Conservation (phyloP, 2,797 vertebrate species). For the Myotis findleyi region DNA sequence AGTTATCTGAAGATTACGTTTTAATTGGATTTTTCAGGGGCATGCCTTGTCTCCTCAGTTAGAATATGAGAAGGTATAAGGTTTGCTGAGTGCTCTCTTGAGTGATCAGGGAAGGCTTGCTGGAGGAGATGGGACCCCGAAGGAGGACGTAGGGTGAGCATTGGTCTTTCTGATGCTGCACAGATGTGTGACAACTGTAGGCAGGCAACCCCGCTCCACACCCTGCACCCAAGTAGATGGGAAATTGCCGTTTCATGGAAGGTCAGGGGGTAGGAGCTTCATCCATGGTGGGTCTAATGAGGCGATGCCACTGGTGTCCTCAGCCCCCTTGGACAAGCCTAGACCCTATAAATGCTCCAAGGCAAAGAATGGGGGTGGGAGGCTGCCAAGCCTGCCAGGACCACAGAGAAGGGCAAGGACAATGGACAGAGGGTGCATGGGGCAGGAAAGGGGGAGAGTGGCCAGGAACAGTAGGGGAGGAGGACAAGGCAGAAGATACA, state of each 20-base stretch:
- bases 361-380: background rate
- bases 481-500: background rate
- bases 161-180: background rate
- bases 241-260: background rate
- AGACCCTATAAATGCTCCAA: background rate
- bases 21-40: background rate
- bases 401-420: background rate
- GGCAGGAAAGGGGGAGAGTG: background rate
- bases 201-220: background rate
- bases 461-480: background rate
- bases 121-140: background rate
- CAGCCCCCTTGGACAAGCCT: background rate
- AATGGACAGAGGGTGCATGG: background rate
- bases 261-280: background rate
- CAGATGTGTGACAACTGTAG: background rate
- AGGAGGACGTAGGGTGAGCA: background rate
- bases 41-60: background rate
- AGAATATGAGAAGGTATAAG: background rate
- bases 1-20: background rate
- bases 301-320: background rate
- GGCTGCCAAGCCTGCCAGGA: background rate
- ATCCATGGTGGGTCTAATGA: background rate
- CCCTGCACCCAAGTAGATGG: background rate
- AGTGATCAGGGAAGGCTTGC: constrained; percentile 30
- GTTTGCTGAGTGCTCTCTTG: constrained; percentile 15